phyloP scores from a whole-genome alignment of 2,113 vertebrate genomes.

The Sorex araneus region DNA sequence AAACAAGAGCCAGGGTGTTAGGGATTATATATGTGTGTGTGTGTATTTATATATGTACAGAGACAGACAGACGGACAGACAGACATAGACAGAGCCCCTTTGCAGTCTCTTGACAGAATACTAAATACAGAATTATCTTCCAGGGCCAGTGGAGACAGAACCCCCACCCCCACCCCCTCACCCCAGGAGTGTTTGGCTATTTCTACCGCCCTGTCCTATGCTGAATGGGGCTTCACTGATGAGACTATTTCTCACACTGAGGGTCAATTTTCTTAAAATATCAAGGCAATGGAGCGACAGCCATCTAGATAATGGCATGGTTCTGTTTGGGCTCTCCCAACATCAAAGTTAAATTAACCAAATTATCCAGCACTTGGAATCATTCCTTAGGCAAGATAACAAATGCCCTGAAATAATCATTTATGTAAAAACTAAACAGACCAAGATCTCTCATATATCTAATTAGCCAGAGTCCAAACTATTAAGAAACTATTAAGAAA shows the following conservation, averaged over 20 bases:
- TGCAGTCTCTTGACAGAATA: conserved; percentile 70
- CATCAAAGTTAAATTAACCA: conserved; percentile 35
- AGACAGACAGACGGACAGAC: too few species aligned
- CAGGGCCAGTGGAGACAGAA: conserved; percentile 44
- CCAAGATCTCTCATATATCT: conserved; percentile 50
- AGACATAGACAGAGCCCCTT: background rate
- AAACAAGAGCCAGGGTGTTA: conserved; percentile 77
- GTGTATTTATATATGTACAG: too few species aligned
- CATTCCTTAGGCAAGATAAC: conserved; percentile 67
- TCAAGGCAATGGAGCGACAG: background rate
- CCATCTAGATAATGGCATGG: background rate
- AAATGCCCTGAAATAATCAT: conserved; percentile 72
- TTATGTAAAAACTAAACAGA: conserved; percentile 68
- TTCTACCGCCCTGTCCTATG: background rate
- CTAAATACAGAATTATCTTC: conserved; percentile 69
- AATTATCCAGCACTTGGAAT: conserved; percentile 53
- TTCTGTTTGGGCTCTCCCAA: background rate
- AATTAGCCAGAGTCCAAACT: conserved; percentile 65
- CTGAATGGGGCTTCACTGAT: conserved; percentile 48
- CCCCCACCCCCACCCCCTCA: background rate
- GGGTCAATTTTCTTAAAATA: conserved; percentile 72
- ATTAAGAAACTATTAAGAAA: conserved; percentile 25
- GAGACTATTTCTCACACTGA: conserved; percentile 59
- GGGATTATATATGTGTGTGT: conserved; percentile 74
- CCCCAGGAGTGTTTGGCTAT: background rate